These are phyloP conservation scores for Poecilia gillii DNA, from an alignment of 2,797 vertebrate genomes.

Conservation along the genomic window DNA sequence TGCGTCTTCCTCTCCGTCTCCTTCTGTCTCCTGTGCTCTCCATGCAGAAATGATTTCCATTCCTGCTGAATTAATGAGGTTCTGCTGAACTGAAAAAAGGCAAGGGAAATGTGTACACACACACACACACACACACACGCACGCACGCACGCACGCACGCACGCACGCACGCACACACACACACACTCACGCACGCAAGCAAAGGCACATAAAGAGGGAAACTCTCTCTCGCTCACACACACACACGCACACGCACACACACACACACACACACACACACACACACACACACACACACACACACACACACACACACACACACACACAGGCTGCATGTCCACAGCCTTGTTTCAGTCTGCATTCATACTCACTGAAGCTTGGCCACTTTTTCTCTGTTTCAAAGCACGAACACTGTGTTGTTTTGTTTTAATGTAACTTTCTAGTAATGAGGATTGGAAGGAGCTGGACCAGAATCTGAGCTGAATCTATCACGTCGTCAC, in stretches of 20 bases:
- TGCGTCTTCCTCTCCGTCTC: constrained; percentile 72
- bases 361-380: constrained; percentile 59
- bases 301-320: constrained; percentile 34
- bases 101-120: constrained; percentile 63
- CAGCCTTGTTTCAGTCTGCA: constrained; percentile 63
- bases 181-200: constrained; percentile 38
- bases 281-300: constrained; percentile 29
- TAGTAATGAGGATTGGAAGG: constrained; percentile 24
- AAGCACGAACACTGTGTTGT: constrained; percentile 46
- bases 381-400: constrained; percentile 43
- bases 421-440: constrained; percentile 43
- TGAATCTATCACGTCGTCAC: constrained; percentile 7
- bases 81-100: constrained; percentile 85
- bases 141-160: constrained; percentile 37
- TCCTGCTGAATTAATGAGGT: constrained; percentile 89
- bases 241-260: constrained; percentile 38
- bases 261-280: constrained; percentile 30
- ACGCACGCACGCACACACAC: constrained; percentile 34
- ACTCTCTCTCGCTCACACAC: background rate
- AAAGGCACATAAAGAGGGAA: constrained; percentile 2
- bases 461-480: constrained; percentile 22
- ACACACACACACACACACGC: constrained; percentile 26
- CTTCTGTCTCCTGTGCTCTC: constrained; percentile 78
- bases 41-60: constrained; percentile 86
- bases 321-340: constrained; percentile 40